Evolutionary conservation across 2,797 vertebrate genomes (phyloP).

Genomic region (Eulemur mongoz): DNA sequence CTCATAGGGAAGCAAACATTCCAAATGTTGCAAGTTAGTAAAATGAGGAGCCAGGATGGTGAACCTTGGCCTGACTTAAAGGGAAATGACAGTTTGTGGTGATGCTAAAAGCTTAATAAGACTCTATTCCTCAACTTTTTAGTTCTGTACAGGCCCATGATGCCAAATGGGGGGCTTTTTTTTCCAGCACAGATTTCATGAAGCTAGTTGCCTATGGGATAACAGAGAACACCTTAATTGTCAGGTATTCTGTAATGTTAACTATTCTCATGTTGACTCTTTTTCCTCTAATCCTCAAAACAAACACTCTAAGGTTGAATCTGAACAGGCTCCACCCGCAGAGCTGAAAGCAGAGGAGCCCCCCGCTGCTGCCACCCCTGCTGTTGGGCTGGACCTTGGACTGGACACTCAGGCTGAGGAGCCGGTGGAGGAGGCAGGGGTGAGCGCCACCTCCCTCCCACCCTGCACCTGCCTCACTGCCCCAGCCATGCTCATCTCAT

Average conservation of each 20-base stretch:
- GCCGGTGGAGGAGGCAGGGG: conserved; percentile 81
- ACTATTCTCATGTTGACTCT: conserved; percentile 57
- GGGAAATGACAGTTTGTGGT: background rate
- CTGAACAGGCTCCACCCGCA: conserved; percentile 81
- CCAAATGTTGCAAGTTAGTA: background rate
- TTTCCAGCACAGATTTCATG: background rate
- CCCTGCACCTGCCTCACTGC: background rate
- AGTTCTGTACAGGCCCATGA: background rate
- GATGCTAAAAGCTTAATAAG: background rate
- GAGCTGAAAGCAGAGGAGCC: conserved; percentile 82
- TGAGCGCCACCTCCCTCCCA: conserved; percentile 76
- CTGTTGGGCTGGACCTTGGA: conserved; percentile 54
- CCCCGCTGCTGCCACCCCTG: background rate
- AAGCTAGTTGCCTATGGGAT: background rate
- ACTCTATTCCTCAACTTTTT: background rate
- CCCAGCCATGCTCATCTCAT: background rate
- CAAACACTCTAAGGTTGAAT: conserved; percentile 81
- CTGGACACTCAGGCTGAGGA: conserved; percentile 70
- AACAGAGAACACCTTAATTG: background rate
- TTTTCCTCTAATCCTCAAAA: conserved; percentile 71
- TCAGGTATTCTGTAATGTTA: background rate
- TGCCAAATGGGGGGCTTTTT: background rate
- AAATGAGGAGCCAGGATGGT: background rate
- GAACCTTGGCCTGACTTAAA: background rate
- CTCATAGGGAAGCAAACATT: background rate